A percentile compares a stretch with the other conserved stretches of the same genome.
Conservation (phyloP, 2,113 vertebrate species). For the Otus sunia region DNA sequence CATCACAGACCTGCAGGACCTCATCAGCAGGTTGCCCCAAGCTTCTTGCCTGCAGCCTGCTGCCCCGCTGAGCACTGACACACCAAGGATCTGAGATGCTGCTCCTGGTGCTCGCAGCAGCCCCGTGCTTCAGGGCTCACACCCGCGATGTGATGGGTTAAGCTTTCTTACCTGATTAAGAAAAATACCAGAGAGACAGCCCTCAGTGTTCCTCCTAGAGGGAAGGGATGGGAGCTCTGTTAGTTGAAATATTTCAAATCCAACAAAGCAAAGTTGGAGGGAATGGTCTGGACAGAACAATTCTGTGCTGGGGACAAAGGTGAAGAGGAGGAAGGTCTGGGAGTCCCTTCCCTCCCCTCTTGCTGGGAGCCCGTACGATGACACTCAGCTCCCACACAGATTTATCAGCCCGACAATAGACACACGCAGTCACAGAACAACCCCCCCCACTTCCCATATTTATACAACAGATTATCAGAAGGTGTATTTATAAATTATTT, state of each 20-base stretch:
- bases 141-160: accelerated
- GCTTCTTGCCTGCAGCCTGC: not conserved
- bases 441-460: not conserved
- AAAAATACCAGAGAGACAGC: not conserved
- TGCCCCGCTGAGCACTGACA: not conserved
- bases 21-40: not conserved
- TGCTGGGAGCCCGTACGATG: not conserved
- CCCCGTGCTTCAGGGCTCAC: not conserved
- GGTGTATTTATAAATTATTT: not conserved
- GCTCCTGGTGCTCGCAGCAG: not conserved
- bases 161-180: not conserved
- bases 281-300: not conserved
- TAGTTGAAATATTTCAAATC: not conserved
- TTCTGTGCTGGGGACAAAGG: not conserved
- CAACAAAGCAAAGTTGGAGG: not conserved
- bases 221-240: not conserved
- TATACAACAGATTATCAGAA: not conserved
- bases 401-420: not conserved
- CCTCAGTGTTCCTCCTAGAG: not conserved
- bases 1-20: not conserved
- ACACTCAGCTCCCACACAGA: not conserved
- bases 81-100: not conserved
- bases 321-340: not conserved
- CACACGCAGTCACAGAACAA: not conserved
- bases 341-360: not conserved